Conservation (phyloP, 2,888 invertebrate genomes). For the Cheilosia scutellata region DNA sequence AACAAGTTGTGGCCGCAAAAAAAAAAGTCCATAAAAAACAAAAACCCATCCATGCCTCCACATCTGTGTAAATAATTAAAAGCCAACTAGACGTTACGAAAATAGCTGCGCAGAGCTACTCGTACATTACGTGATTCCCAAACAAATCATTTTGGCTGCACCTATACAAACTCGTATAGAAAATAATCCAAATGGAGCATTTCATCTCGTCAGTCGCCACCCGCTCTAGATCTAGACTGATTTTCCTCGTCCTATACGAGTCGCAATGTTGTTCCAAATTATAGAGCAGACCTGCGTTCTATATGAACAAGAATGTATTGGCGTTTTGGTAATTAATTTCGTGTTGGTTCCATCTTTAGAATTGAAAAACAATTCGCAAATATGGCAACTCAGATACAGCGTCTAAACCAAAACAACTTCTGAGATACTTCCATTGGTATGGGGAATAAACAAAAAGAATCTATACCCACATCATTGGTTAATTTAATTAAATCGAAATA, state of each 20-base stretch:
- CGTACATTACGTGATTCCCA: slow-evolving; percentile 40
- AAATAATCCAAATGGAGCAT: slow-evolving; percentile 6
- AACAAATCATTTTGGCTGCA: slow-evolving; percentile 51
- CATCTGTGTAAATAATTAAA: slow-evolving; percentile 64
- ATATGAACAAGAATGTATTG: background rate
- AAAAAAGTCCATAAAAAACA: slow-evolving; percentile 6
- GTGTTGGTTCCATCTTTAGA: background rate
- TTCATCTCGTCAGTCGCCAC: slow-evolving; percentile 9
- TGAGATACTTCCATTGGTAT: background rate
- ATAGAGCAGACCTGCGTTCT: background rate
- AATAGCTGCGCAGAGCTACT: slow-evolving; percentile 41
- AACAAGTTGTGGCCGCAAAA: slow-evolving; percentile 23
- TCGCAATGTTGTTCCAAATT: background rate
- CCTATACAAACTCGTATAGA: background rate
- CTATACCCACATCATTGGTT: background rate
- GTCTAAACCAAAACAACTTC: slow-evolving; percentile 19
- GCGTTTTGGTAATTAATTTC: slow-evolving; percentile 25
- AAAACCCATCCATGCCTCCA: slow-evolving; percentile 4
- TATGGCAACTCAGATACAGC: slow-evolving; percentile 1
- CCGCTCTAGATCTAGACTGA: slow-evolving; percentile 14
- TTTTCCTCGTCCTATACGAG: background rate
- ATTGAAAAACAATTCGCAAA: slow-evolving; percentile 15
- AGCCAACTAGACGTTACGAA: slow-evolving; percentile 51
- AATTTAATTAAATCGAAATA: slow-evolving; percentile 42
- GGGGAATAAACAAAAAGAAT: background rate